Base-by-base conservation (phyloP, 1,140 invertebrate species). In the Trichonephila clavipes region DNA sequence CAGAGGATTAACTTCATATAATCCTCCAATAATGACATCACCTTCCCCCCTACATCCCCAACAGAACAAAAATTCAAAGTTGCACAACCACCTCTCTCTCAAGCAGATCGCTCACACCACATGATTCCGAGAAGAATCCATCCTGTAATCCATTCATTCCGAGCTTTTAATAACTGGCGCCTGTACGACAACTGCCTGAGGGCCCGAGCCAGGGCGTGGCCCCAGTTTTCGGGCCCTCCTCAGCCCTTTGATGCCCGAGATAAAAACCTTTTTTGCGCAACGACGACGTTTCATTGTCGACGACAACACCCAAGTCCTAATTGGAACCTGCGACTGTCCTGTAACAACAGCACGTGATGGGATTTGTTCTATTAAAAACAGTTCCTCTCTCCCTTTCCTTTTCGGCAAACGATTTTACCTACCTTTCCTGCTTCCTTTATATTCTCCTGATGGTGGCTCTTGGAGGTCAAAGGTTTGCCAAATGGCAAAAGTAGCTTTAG, bases 241-340 rank as follows among this genome's bases (percentile, higher is more conserved):
- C 24, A 77, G 28, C 72, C 72, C 72, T 77, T 77, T 77, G 72
- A 77, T 77, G 72, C 28, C 62, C 24, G 28, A 77, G 72, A 77
- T 77, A 77, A 77, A 77, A 77, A 77, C 6, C 28, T 34, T 77
- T 77, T 77, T 40, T 21, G 18, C 72, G 24, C 72, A 34, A 77
- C 72, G 72, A 40, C 72, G 72, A 77, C 72, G 72, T 77, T 77
- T 34, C 72, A 19, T 77, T 77, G 72, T 77, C 72, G 72, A 77
- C 24, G 72, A 77, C 72, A 77, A 77, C 72, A 77, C 72, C 72
- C 72, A 77, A 77, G 72, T 40, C 72, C 72, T 77, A 77, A 77
- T 77, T 77, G 72, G 72, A n/a, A 77, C 28, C 28, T 18, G 72
- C 28, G 72, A 77, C 72, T 34, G 34, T 77, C 72, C 72, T 34